These are phyloP conservation scores for Poliocrania exsul DNA, from an alignment of 2,797 vertebrate genomes.

Conservation along the genomic window DNA sequence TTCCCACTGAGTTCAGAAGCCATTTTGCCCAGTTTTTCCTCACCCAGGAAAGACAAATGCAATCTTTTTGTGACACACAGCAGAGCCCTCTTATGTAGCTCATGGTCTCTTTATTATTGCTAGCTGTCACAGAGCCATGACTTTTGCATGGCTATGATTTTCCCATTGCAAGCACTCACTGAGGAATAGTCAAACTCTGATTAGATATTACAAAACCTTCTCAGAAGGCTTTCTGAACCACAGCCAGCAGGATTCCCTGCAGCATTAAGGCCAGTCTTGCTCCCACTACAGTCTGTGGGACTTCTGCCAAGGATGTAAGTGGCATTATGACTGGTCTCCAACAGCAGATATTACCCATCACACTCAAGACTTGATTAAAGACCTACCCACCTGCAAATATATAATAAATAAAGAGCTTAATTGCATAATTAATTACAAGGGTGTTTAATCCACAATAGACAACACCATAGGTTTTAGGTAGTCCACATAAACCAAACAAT, in stretches of 20 bases:
- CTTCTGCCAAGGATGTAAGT: slow-evolving; percentile 52
- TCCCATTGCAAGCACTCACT: slow-evolving; percentile 13
- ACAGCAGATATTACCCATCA: slow-evolving; percentile 49
- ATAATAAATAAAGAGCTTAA: slow-evolving; percentile 59
- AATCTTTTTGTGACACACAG: background rate
- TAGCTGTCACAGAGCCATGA: background rate
- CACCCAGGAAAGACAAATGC: background rate
- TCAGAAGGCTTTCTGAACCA: slow-evolving; percentile 58
- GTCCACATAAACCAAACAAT: background rate
- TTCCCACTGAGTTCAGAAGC: background rate
- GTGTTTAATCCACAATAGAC: slow-evolving; percentile 37
- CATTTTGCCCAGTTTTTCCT: background rate
- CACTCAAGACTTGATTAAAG: slow-evolving; percentile 54
- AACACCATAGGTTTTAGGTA: background rate
- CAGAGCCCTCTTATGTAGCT: background rate
- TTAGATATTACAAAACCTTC: slow-evolving; percentile 59
- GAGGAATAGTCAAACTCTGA: slow-evolving; percentile 34
- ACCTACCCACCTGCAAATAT: slow-evolving; percentile 48
- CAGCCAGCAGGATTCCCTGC: slow-evolving; percentile 53
- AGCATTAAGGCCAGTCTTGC: slow-evolving; percentile 51
- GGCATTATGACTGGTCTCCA: slow-evolving; percentile 55
- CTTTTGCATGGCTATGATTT: background rate
- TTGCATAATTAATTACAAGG: slow-evolving; percentile 56
- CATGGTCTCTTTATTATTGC: background rate
- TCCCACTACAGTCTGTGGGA: slow-evolving; percentile 49